Percentiles rank a stretch among this genome's conserved stretches.
Conservation (phyloP, 2,113 vertebrate species). For the rabbit (Oryctolagus cuniculus) region DNA sequence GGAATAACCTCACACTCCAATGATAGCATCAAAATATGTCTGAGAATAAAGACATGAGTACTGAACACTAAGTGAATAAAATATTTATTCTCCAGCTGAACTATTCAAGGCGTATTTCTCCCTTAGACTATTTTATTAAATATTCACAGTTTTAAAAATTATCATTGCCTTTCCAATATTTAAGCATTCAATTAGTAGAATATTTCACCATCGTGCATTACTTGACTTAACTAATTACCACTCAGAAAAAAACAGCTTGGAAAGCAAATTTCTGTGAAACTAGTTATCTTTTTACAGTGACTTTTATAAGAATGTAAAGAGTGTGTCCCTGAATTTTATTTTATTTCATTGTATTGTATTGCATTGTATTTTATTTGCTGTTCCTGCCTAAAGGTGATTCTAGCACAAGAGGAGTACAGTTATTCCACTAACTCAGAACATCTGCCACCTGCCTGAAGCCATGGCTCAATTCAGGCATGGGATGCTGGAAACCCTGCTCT, state of each 20-base stretch:
- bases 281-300: neutral
- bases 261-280: conserved; percentile 40
- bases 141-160: neutral
- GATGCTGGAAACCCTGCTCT: conserved; percentile 60
- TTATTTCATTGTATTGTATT: neutral
- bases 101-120: neutral
- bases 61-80: neutral
- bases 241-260: neutral
- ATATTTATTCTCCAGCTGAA: conserved; percentile 29
- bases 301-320: conserved; percentile 25
- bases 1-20: neutral
- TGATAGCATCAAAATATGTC: neutral
- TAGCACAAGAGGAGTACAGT: conserved; percentile 39
- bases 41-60: neutral
- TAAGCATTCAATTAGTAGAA: conserved; percentile 17
- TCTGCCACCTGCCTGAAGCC: conserved; percentile 77
- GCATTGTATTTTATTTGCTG: neutral
- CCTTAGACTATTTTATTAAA: neutral
- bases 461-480: conserved; percentile 62
- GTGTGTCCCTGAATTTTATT: neutral
- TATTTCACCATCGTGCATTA: neutral
- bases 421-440: conserved; percentile 71
- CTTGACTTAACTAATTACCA: neutral
- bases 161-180: conserved; percentile 30
- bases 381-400: conserved; percentile 64